A percentile compares a stretch with the other conserved stretches of the same genome.
Conservation (phyloP, 2,888 invertebrate genomes). For the Xanthia togata region DNA sequence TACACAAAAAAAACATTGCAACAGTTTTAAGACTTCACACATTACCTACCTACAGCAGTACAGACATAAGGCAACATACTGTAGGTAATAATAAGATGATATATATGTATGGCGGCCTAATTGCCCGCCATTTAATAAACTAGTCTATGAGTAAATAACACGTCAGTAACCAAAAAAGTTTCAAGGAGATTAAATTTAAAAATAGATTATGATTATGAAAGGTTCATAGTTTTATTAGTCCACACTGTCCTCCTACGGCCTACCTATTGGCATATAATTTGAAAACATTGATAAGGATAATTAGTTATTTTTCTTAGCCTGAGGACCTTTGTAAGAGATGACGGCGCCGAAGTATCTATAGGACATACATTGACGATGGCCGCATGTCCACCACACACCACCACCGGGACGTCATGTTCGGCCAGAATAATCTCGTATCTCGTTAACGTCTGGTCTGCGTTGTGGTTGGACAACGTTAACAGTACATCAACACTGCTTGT, state of each 20-base stretch:
- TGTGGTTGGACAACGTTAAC: too few species aligned
- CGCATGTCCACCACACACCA: not conserved
- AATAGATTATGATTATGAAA: not conserved
- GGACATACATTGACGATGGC: not conserved
- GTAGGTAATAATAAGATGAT: not conserved
- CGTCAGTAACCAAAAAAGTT: not conserved
- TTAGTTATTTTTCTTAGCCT: too few species aligned
- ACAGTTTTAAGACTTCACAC: not conserved
- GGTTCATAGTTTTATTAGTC: not conserved
- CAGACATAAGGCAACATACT: not conserved
- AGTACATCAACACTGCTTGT: too few species aligned
- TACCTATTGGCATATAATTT: too few species aligned
- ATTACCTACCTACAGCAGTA: not conserved
- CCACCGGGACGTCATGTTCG: too few species aligned
- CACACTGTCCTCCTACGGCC: not conserved
- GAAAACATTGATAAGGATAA: not conserved
- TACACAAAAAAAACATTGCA: slow-evolving; percentile 1
- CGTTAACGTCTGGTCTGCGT: too few species aligned
- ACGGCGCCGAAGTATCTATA: not conserved
- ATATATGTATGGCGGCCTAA: not conserved
- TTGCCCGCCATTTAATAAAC: not conserved
- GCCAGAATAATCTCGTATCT: too few species aligned
- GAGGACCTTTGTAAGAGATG: not conserved
- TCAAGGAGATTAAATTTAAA: slow-evolving; percentile 8
- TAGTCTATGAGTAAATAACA: not conserved